These are phyloP conservation scores for Amblyornis subalaris DNA, from an alignment of 2,113 vertebrate species.

Conservation along the genomic window DNA sequence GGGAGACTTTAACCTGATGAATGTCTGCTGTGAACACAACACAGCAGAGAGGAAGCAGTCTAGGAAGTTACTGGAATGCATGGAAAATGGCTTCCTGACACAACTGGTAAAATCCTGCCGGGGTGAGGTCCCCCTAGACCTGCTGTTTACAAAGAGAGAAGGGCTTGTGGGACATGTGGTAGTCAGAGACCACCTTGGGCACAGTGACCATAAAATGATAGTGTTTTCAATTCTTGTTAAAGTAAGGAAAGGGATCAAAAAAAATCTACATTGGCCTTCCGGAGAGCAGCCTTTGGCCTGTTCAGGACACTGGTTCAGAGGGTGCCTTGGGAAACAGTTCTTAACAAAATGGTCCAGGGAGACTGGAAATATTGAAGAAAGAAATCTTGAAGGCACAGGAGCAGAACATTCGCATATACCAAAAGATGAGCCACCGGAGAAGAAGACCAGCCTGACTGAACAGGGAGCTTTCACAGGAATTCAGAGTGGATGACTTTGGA, in stretches of 20 bases:
- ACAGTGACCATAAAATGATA: background rate
- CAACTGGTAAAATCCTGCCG: background rate
- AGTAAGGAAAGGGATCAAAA: background rate
- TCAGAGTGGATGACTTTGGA: too few relatives aligned
- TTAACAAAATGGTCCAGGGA: background rate
- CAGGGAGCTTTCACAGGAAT: background rate
- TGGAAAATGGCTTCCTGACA: background rate
- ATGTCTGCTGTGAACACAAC: background rate
- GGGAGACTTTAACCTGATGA: background rate
- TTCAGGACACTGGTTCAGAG: background rate
- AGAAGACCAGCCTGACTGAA: background rate
- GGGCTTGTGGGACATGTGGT: background rate
- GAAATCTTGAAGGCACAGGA: background rate
- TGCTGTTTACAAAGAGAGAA: background rate
- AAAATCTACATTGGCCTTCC: fast-evolving
- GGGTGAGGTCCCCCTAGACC: background rate
- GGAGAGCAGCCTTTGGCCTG: too few relatives aligned
- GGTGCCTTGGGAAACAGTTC: background rate
- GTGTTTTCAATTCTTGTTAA: background rate
- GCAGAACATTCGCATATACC: too few relatives aligned
- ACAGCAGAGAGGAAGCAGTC: background rate
- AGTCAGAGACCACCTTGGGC: background rate
- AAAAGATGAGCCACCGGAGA: background rate
- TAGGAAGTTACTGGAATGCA: background rate
- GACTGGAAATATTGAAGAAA: background rate